phyloP scores from a whole-genome alignment of 37 sponge, comb jelly and placozoan species.

The Tethya wilhelma region DNA sequence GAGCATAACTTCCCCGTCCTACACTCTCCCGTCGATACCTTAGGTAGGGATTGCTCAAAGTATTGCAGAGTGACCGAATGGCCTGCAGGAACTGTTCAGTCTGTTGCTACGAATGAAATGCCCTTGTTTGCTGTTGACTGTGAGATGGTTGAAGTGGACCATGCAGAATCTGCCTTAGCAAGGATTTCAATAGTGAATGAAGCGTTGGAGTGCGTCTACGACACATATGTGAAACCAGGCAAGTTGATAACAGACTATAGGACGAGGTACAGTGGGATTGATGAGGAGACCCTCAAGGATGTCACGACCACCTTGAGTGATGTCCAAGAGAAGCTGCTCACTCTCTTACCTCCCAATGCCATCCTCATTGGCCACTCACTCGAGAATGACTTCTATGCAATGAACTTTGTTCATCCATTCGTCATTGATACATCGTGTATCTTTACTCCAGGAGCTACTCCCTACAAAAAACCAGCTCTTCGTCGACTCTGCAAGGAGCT shows the following conservation, averaged over 20 bases:
- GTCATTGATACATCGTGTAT: constrained; percentile 83
- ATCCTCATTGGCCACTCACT: constrained; percentile 96
- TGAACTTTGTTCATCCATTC: constrained; percentile 70
- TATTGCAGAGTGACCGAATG: constrained; percentile 27
- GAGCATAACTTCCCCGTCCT: constrained; percentile 41
- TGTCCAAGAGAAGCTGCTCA: constrained; percentile 72
- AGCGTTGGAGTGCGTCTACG: constrained; percentile 76
- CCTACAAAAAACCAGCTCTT: constrained; percentile 74
- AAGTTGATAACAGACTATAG: constrained; percentile 79
- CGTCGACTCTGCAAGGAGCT: constrained; percentile 65
- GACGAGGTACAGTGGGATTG: constrained; percentile 95
- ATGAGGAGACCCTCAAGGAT: constrained; percentile 59
- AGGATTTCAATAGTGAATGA: constrained; percentile 90
- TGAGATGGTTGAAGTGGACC: constrained; percentile 81
- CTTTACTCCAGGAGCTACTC: constrained; percentile 45
- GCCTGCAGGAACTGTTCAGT: not conserved
- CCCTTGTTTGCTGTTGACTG: constrained; percentile 89
- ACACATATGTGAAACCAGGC: constrained; percentile 83
- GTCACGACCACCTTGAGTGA: constrained; percentile 80
- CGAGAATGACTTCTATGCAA: constrained; percentile 94
- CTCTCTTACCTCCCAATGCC: constrained; percentile 67
- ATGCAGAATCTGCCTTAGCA: constrained; percentile 69
- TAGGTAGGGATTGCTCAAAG: not conserved
- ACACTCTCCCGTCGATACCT: not conserved
- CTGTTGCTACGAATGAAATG: not conserved